Conservation (phyloP, 2,113 vertebrate species). For the Donacobius atricapilla region DNA sequence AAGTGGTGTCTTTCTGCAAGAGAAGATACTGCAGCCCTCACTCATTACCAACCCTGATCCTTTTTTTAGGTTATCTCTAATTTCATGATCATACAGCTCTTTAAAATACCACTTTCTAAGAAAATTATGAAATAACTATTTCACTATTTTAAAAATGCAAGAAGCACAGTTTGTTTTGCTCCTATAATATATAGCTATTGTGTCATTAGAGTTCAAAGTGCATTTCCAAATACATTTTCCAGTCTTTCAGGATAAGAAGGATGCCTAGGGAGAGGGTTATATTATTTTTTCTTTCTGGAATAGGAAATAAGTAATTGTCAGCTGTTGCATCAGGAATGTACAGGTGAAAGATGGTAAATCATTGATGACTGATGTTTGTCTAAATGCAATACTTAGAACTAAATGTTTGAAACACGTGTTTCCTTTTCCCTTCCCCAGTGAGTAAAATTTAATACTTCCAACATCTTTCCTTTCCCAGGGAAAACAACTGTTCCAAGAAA, state of each 20-base stretch:
- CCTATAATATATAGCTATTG: background rate
- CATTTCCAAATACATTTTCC: background rate
- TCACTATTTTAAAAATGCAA: background rate
- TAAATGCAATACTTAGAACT: background rate
- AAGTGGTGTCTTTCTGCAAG: background rate
- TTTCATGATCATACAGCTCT: background rate
- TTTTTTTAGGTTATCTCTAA: background rate
- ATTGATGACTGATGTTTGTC: background rate
- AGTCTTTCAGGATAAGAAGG: background rate
- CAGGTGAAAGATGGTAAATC: background rate
- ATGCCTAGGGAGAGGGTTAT: background rate
- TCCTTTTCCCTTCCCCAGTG: background rate
- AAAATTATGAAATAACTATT: background rate
- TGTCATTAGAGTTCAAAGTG: background rate
- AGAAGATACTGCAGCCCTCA: background rate
- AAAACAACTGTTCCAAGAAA: background rate
- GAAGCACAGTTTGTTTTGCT: background rate
- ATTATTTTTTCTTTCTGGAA: background rate
- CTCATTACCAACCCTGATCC: background rate
- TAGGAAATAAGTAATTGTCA: background rate
- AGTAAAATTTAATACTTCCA: background rate
- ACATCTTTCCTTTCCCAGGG: background rate
- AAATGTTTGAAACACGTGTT: background rate
- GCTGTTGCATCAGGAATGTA: background rate
- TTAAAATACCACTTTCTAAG: background rate